A percentile compares a stretch with the other conserved stretches of the same genome.
phyloP scores from a whole-genome alignment of 2,888 invertebrate genomes.

The Hyposoter didymator region DNA sequence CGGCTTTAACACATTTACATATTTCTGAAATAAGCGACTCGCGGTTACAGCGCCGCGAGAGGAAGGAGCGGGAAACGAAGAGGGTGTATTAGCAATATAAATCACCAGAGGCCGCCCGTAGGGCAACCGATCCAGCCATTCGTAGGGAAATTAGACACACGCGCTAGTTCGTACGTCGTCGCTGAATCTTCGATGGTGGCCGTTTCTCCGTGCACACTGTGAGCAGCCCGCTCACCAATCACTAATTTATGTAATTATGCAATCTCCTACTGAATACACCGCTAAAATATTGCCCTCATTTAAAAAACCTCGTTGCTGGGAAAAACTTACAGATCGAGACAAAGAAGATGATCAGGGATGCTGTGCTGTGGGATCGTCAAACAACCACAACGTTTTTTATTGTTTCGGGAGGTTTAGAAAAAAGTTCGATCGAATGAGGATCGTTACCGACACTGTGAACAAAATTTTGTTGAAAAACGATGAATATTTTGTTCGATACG shows the following conservation, averaged over 20 bases:
- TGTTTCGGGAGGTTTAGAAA: neutral
- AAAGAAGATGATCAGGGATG: neutral
- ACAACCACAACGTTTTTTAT: neutral
- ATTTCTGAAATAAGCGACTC: slow-evolving; percentile 43
- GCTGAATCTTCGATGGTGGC: slow-evolving; percentile 56
- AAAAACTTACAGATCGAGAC: neutral
- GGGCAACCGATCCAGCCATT: slow-evolving; percentile 77
- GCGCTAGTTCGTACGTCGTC: slow-evolving; percentile 72
- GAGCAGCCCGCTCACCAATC: slow-evolving; percentile 67
- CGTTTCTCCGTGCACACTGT: slow-evolving; percentile 47
- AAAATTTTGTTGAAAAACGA: too few relatives aligned
- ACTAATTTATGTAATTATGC: slow-evolving; percentile 80
- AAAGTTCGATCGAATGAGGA: neutral
- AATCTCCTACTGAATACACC: slow-evolving; percentile 53
- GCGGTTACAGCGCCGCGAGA: slow-evolving; percentile 10
- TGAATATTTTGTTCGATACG: too few relatives aligned
- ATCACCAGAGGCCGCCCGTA: slow-evolving; percentile 77
- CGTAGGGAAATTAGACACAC: slow-evolving; percentile 81
- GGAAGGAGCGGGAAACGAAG: neutral
- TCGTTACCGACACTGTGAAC: too few relatives aligned
- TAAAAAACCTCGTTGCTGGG: neutral
- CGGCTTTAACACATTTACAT: slow-evolving; percentile 78
- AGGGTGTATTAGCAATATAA: slow-evolving; percentile 77
- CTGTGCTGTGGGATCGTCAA: neutral
- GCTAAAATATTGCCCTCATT: slow-evolving; percentile 42